Conservation (phyloP, 1,140 invertebrate genomes). For the Drosophila rhopaloa region DNA sequence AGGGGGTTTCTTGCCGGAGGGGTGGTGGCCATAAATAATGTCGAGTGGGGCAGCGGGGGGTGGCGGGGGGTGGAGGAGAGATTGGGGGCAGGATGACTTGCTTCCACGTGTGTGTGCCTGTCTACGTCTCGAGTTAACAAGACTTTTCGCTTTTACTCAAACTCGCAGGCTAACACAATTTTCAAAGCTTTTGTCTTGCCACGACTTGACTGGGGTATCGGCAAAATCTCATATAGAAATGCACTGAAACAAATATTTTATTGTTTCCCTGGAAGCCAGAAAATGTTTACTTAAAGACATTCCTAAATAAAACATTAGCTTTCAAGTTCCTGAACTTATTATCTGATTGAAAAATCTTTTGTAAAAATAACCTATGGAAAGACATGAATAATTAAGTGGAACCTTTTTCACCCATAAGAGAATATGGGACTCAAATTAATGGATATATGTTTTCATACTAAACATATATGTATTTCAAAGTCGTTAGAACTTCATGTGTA, state of each 20-base stretch:
- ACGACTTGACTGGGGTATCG: constrained; percentile 28
- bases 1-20: constrained; percentile 1
- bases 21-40: constrained; percentile 55
- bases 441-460: no score
- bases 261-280: not conserved
- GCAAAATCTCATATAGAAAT: constrained; percentile 17
- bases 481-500: no score
- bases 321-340: no score
- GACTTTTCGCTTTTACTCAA: constrained; percentile 74
- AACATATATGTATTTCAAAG: no score
- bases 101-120: constrained; percentile 28
- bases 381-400: no score
- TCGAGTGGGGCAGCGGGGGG: constrained; percentile 5
- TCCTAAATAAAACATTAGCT: no score
- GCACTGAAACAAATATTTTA: constrained; percentile 12
- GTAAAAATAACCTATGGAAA: no score
- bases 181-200: constrained; percentile 51
- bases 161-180: constrained; percentile 60
- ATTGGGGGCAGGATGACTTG: constrained; percentile 1
- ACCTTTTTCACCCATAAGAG: no score
- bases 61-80: no score
- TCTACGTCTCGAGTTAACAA: constrained; percentile 61
- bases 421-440: no score
- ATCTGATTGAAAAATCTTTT: no score
- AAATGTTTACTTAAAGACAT: no score